Evolutionary conservation across 2,797 vertebrate genomes (phyloP).

Genomic region (Melopsittacus undulatus): DNA sequence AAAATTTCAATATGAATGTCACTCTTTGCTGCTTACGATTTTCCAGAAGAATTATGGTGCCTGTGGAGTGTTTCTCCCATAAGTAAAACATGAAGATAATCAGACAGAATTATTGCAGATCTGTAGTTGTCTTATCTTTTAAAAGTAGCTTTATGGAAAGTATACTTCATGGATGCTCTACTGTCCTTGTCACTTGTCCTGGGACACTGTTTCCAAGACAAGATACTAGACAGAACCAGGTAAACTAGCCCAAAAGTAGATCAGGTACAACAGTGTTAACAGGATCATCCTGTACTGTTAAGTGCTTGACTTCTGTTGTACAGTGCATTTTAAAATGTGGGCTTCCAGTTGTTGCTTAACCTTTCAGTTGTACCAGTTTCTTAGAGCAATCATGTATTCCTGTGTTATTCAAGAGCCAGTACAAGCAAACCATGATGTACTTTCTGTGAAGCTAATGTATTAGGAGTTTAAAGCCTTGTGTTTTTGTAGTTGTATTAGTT

Average conservation of each 20-base stretch:
- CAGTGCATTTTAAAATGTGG: background rate
- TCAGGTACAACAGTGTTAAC: background rate
- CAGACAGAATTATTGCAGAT: background rate
- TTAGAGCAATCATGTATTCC: background rate
- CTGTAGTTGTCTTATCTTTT: background rate
- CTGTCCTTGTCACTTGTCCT: background rate
- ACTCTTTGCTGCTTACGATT: background rate
- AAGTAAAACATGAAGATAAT: background rate
- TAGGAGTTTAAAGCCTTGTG: background rate
- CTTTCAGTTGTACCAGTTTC: background rate
- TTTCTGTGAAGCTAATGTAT: conserved; percentile 3
- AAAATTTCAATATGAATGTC: background rate
- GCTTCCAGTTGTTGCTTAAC: background rate
- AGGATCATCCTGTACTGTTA: background rate
- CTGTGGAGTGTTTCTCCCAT: background rate
- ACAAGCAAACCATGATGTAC: background rate
- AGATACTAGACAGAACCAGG: background rate
- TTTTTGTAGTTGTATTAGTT: conserved; percentile 10
- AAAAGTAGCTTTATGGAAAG: background rate
- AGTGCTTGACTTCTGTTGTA: background rate
- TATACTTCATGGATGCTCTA: background rate
- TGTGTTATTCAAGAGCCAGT: background rate
- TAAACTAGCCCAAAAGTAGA: background rate
- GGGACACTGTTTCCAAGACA: background rate
- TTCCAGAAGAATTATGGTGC: background rate